Conservation (phyloP, 2,797 vertebrate species). For the Luscinia luscinia region DNA sequence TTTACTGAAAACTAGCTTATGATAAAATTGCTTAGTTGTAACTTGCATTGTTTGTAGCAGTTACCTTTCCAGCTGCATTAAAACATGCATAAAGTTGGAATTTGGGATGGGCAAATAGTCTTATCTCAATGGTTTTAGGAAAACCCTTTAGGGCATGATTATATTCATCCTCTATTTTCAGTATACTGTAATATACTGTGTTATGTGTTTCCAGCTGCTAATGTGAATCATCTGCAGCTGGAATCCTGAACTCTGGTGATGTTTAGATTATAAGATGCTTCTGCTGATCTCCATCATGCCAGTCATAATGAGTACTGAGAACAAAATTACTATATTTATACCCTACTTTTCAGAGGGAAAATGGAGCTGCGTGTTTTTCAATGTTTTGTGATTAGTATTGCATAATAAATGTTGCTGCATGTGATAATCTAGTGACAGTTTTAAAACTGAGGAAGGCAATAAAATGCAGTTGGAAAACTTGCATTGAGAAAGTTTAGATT, state of each 20-base stretch:
- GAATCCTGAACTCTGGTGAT: constrained; percentile 13
- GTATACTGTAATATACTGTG: not conserved
- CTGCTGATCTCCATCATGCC: not conserved
- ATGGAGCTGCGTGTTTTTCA: not conserved
- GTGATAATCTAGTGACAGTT: not conserved
- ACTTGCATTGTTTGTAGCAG: not conserved
- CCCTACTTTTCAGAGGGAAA: not conserved
- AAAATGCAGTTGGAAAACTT: not conserved
- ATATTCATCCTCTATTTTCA: not conserved
- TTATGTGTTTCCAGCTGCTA: constrained; percentile 24
- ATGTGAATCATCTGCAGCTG: constrained; percentile 30
- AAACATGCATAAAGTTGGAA: not conserved
- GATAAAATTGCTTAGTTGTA: not conserved
- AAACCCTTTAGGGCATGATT: not conserved
- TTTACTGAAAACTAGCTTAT: not conserved
- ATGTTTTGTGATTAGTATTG: not conserved
- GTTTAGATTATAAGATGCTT: constrained; percentile 2
- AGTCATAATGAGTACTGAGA: constrained; percentile 2
- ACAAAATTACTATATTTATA: constrained; percentile 48
- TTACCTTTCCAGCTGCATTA: not conserved
- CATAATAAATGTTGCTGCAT: not conserved
- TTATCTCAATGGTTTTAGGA: not conserved
- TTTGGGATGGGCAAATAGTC: not conserved
- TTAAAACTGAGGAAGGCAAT: not conserved
- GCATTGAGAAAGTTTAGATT: not conserved